Evolutionary conservation across 2,797 vertebrate genomes (phyloP), one percentile per base, ranked within the genome.

Genomic region (Scolopax rusticola): DNA sequence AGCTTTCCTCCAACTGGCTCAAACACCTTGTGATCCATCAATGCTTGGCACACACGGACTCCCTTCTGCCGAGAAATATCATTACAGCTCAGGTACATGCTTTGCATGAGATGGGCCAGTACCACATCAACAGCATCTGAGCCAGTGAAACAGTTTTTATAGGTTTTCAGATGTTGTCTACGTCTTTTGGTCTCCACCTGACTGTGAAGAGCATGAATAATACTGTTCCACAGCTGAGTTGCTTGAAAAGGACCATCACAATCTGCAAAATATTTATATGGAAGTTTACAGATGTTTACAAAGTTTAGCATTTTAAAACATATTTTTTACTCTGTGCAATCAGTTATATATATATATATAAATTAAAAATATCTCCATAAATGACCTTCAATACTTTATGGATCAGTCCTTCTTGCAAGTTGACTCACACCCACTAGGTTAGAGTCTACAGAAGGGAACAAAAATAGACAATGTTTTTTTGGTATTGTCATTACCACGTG

Each of bases 11-110:
- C 98, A 41, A 98, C 98, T 6, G 98, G 95, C 95, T 99, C 98
- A 43, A 99, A 99, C 85, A 99, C 98, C 92, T 98, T 98, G 23
- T 99, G 98, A 90, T 99, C 99, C 99, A 99, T 99, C 93, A 99
- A 91, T 0, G 98, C 98, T 92, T 99, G 99, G 96, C 99, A 99
- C 41, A 99, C 98, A 36, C 97, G 97, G 56, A 98, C 94, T 16
- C 98, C 98, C 96, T 99, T 99, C 59, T 98, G 97, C 20, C 97
- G 97, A 68, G 99, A 99, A 94, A 99, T 98, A 41, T 99, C 99
- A 63, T 95, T 98, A 48, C 98, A 98, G 97, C 98, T 98, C 80
- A 99, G 98, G 89, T 98, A 98, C 65, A 98, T 98, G 71, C 98
- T 99, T 97, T 99, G 98, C 98, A 99, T 99, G 87, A 99, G 96